Conservation (phyloP, 2,888 invertebrate genomes). For the Xestia rhomboidea region DNA sequence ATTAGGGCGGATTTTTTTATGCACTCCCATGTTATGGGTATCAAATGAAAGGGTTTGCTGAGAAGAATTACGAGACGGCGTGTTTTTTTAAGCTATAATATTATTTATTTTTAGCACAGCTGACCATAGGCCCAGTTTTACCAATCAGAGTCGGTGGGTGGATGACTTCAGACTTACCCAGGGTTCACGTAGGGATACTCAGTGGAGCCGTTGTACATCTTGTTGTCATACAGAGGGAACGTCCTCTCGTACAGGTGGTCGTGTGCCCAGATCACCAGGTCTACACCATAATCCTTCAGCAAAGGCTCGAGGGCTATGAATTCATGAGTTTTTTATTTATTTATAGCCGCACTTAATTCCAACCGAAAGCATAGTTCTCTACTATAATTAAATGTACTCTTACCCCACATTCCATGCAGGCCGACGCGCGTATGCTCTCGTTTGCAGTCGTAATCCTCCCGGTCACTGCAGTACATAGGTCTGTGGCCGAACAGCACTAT, state of each 20-base stretch:
- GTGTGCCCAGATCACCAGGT: slow-evolving; percentile 98
- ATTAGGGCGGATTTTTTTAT: too few species aligned
- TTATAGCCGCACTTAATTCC: background rate
- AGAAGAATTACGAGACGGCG: background rate
- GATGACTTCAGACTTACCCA: slow-evolving; percentile 73
- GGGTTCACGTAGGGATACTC: slow-evolving; percentile 90
- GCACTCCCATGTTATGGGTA: background rate
- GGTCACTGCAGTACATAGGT: slow-evolving; percentile 97
- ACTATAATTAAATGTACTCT: background rate
- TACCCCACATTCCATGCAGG: slow-evolving; percentile 91
- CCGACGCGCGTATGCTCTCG: slow-evolving; percentile 93
- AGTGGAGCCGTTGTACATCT: slow-evolving; percentile 92
- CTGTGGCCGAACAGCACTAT: slow-evolving; percentile 95
- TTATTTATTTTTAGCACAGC: background rate
- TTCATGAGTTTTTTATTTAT: too few species aligned
- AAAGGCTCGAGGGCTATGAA: slow-evolving; percentile 93
- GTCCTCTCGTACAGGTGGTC: slow-evolving; percentile 99
- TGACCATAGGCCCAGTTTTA: background rate
- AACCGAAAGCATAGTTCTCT: background rate
- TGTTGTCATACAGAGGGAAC: slow-evolving; percentile 97
- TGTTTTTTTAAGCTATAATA: too few species aligned
- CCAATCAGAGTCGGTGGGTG: background rate
- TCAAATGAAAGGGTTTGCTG: background rate
- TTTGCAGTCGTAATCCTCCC: slow-evolving; percentile 94
- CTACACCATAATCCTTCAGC: slow-evolving; percentile 97